Conservation (phyloP, 2,113 vertebrate species). For the Chamaetylas fuelleborni region DNA sequence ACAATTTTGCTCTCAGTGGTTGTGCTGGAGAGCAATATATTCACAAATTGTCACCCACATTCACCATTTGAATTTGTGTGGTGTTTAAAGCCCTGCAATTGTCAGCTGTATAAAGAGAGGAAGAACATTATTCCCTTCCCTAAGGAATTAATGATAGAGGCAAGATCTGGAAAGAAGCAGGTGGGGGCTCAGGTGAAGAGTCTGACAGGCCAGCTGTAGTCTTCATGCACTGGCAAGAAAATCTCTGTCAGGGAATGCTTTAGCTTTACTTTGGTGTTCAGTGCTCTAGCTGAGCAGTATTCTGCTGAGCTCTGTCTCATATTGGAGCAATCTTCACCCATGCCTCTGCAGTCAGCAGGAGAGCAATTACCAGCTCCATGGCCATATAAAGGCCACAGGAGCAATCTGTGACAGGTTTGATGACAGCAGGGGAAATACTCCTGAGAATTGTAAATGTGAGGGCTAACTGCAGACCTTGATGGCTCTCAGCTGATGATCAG, state of each 20-base stretch:
- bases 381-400: neutral
- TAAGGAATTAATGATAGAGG: neutral
- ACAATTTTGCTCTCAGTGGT: neutral
- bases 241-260: neutral
- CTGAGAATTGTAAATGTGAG: neutral
- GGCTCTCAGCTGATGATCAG: neutral
- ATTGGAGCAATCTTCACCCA: neutral
- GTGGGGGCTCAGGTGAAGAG: neutral
- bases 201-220: neutral
- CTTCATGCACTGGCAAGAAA: neutral
- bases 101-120: neutral
- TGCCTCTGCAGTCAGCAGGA: neutral
- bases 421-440: slow-evolving; percentile 25
- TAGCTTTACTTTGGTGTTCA: neutral
- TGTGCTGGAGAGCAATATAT: neutral
- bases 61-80: neutral
- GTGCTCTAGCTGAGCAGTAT: neutral
- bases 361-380: neutral
- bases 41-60: neutral
- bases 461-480: neutral
- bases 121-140: neutral
- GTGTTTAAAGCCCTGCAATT: neutral
- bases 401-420: neutral
- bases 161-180: neutral
- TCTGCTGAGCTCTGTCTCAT: neutral